Percentiles rank a stretch among this genome's conserved stretches.
phyloP scores from a whole-genome alignment of 2,797 vertebrate genomes.

The Borostomias antarcticus region DNA sequence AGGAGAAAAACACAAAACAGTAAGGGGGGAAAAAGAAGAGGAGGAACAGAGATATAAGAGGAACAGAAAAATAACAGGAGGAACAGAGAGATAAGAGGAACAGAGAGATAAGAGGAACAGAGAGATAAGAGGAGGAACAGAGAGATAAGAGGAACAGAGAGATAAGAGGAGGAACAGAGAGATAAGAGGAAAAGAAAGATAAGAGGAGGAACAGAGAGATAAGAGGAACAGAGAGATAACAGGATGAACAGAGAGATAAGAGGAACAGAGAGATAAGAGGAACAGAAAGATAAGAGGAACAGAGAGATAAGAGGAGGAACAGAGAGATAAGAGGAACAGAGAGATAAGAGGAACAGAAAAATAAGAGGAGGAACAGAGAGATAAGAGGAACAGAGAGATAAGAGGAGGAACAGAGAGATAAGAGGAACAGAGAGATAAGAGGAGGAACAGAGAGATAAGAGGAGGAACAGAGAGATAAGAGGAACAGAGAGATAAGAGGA shows the following conservation, averaged over 20 bases:
- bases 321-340: too few species aligned
- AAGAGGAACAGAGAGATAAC: conserved; percentile 19
- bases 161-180: neutral
- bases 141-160: neutral
- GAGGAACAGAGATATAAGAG: conserved; percentile 26
- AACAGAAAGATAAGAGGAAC: neutral
- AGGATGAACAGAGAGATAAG: conserved; percentile 18
- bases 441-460: too few species aligned
- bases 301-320: too few species aligned
- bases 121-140: neutral
- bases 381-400: conserved; percentile 4
- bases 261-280: conserved; percentile 7
- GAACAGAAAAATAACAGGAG: conserved; percentile 17
- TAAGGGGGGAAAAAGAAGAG: conserved; percentile 5
- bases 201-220: neutral
- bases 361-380: conserved; percentile 17
- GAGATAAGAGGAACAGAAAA: conserved; percentile 18
- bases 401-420: neutral
- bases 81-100: conserved; percentile 18
- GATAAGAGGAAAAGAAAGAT: neutral
- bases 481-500: conserved; percentile 9
- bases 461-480: neutral
- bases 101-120: conserved; percentile 18
- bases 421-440: neutral
- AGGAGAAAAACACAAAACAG: neutral